Base-by-base conservation (phyloP, 2,888 invertebrate species). In the Branchipolynoe longqiensis region DNA sequence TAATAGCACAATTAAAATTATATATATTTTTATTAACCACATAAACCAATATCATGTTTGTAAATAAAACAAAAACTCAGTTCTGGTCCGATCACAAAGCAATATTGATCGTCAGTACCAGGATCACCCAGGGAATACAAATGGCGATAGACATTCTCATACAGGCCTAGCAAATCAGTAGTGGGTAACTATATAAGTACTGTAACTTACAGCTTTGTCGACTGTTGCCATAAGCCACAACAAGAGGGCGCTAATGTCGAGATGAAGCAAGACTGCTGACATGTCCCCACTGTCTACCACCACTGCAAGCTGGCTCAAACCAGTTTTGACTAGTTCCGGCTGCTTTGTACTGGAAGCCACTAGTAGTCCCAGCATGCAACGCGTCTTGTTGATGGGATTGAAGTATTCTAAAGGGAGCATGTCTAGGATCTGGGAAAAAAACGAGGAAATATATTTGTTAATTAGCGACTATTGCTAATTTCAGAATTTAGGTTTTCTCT, bases 301-400 rank as follows among this genome's bases (percentile, higher is more conserved):
- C 69, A 48, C 41, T 31, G 48, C 22, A 41, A 83, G 31, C 41
- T 41, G 62, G 83, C 48, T 31, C 33, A 83, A 64, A 41, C 83
- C 31, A 69, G 83, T 31, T 69, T n/a, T 8, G 48, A 64, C 83
- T 69, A 83, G 83, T 64, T 83, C 48, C 8, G 83, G 48, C 83
- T 28, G 64, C 38, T 64, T 69, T 18, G 83, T 56, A 59, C 83
- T 62, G 83, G 83, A 22, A 18, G 48, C 3, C 6, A 54, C 78
- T 28, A 78, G 78, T 1, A 41, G 54, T n/a, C 28, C 31, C 78
- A 78, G 28, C 25, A 78, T 8, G 22, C 78, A 78, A 6, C 48
- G 1, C 8, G 78, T 48, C 54, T 78, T 78, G 78, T 78, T 54
- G 8, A 54, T 3, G 0, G 48, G 33, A 12, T 25, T 36, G 48